Base-by-base conservation (phyloP, 2,888 invertebrate genomes). In the Scaptomyza tumidula region DNA sequence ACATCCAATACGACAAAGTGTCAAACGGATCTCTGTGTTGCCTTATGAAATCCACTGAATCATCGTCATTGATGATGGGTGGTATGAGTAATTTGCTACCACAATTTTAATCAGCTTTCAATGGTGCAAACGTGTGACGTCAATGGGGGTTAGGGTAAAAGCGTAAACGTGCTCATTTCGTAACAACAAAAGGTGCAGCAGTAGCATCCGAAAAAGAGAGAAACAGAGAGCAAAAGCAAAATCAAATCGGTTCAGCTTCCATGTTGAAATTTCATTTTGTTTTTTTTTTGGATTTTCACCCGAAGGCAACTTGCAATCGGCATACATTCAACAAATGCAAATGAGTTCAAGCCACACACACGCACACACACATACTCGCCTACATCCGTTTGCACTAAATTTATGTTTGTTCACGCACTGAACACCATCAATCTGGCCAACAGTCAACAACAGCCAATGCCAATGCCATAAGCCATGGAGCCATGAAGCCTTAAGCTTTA, bases 71-170 rank as follows among this genome's bases (percentile, higher is more conserved):
- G 53, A 35, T 52, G 52, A 64, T 54, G 71, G 68, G 72, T 72
- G 80, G 86, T 78, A 83, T 86, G 86, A 67, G 83, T 76, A 70
- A 81, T 81, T 69, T 71, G 64, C 67, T 50, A 65, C 65, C 58
- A 66, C 62, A 83, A 55, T 39, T 74, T 80, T 65, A 74, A 78
- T 72, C 78, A 67, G 75, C 66, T 80, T 80, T 80, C 64, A 35
- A n/a, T 24, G 44, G 31, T 24, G 55, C 61, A 52, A 50, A 58
- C 44, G 54, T 57, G 72, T 82, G 81, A 83, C 86, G 83, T 83
- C 86, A 86, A 86, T 74, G 62, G 41, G 9, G n/a, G 54, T 61
- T 78, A 73, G 71, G 80, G 83, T 83, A 86, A 83, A 83, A 74
- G 75, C 64, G 71, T 74, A 65, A 64, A 69, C 49, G 56, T 16